Evolutionary conservation across 1,140 invertebrate genomes (phyloP), one percentile per base, ranked within the genome.

Genomic region (Drosophila prosaltans): DNA sequence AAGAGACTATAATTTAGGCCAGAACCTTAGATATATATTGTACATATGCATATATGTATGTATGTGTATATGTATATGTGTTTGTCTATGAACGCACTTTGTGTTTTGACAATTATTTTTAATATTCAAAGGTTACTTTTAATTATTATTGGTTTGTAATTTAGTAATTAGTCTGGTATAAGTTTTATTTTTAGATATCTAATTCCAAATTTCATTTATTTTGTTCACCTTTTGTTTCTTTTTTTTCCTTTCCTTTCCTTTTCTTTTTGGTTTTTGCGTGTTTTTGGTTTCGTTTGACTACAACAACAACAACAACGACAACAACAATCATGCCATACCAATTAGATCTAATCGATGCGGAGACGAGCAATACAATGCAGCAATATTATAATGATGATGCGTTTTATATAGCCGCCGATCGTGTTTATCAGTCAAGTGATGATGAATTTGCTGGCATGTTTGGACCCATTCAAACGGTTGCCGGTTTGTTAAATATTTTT

Each of bases 391-490:
- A 86, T 57, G 91, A 92, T 40, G 91, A 92, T 30, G 79, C 91
- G 69, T 92, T 92, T 66, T 91, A 92, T 70, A 92, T 92, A 65
- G 85, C 86, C 43, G 82, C 90, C 24, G 86, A 92, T 84, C 91
- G 91, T 30, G 76, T 92, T 0, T 92, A 92, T 72, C 91, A 92
- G 71, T 78, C 90, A 28, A 81, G 84, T 16, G 90, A 91, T 24
- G 91, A 92, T 65, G 91, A 92, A 57, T 92, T 92, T 45, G 91
- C 91, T 5, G 91, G 91, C 36, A 91, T 92, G 83, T 92, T 89
- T 69, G 91, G 91, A 45, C 91, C 91, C 51, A 89, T 92, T 28
- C 90, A 91, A 78, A 90, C 86, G 61, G 90, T 92, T 61, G 91
- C 91, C 64, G 91, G 91, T 92, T 81, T 51, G 91, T 84, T 74